Conservation (phyloP, 2,113 vertebrate species). For the Tetrax tetrax region DNA sequence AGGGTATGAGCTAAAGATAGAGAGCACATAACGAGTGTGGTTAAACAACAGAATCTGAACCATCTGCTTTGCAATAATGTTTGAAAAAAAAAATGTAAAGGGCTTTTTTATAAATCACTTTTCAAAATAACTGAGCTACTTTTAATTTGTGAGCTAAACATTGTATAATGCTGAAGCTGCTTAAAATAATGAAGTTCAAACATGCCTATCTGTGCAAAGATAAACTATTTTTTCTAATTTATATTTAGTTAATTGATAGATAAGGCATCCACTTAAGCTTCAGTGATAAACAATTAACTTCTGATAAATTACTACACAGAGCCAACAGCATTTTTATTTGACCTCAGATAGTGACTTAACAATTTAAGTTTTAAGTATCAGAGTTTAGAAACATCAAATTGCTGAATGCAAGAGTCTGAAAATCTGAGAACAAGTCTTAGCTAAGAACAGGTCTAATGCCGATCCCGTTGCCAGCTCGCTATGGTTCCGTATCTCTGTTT, state of each 20-base stretch:
- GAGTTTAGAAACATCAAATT: not conserved
- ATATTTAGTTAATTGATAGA: constrained; percentile 65
- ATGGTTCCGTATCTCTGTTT: not conserved
- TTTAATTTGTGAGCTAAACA: constrained; percentile 62
- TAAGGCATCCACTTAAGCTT: constrained; percentile 39
- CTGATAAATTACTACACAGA: constrained; percentile 22
- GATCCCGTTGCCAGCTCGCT: not conserved
- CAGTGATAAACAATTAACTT: constrained; percentile 48
- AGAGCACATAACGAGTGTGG: constrained; percentile 20
- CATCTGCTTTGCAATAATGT: constrained; percentile 45
- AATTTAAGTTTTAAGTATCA: not conserved
- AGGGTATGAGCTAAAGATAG: constrained; percentile 50
- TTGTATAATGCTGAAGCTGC: constrained; percentile 52
- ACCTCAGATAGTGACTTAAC: not conserved
- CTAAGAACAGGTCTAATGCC: not conserved
- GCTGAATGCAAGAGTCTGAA: not conserved
- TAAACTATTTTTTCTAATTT: constrained; percentile 63
- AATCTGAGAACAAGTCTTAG: not conserved
- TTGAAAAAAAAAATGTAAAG: constrained; percentile 43
- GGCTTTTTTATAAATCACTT: constrained; percentile 49
- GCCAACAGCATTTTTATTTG: constrained; percentile 17
- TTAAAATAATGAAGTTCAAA: constrained; percentile 60
- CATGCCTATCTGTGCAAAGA: constrained; percentile 26
- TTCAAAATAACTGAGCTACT: constrained; percentile 51
- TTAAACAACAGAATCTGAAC: constrained; percentile 60